Base-by-base conservation (phyloP, 64 coral and sea anemone genomes). In the Actinia tenebrosa region DNA sequence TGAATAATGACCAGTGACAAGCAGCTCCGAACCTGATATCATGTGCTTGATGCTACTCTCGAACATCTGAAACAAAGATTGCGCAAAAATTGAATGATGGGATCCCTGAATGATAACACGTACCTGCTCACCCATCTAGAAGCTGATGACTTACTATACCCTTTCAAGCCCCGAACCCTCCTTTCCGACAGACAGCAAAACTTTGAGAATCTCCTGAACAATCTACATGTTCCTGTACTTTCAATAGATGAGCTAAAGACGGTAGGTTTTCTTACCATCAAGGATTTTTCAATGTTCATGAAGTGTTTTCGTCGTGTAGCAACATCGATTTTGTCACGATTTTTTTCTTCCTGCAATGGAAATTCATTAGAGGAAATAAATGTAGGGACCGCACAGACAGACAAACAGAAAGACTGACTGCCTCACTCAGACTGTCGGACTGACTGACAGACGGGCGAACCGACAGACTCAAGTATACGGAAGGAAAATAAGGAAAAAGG, bases 1-100 rank as follows among this genome's bases (percentile, higher is more conserved):
- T 16, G 93, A 89, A 64, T 93, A 99, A 26, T 90, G 88, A 3
- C 97, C 97, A 8, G 85, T 91, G 20, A 91, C 87, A 25, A 99
- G 83, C 56, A 95, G 87, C 44, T 95, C 90, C 4, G 91, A 89
- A 23, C 93, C 93, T 15, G 93, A 92, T 4, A 95, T 80, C 93
- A 99, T 99, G 80, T 93, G 93, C 79, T 99, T 95, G 60, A 99
- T 92, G 59, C 90, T 99, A 82, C 88, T 90, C 86, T 99, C 93
- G 55, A 99, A 99, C 93, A 95, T 95, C 97, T 99, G 64, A 16
- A 84, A 81, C 82, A 14, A n/a, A 56, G 2, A 25, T 66, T 56
- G 44, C 16, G 42, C 60, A 47, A 86, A 25, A 91, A 64, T 46
- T 22, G 15, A 42, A 78, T 27, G 5, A 25, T 10, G 55, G 9